Evolutionary conservation across 1,140 invertebrate genomes (phyloP), one percentile per base, ranked within the genome.

Genomic region (Leptopilina clavipes): DNA sequence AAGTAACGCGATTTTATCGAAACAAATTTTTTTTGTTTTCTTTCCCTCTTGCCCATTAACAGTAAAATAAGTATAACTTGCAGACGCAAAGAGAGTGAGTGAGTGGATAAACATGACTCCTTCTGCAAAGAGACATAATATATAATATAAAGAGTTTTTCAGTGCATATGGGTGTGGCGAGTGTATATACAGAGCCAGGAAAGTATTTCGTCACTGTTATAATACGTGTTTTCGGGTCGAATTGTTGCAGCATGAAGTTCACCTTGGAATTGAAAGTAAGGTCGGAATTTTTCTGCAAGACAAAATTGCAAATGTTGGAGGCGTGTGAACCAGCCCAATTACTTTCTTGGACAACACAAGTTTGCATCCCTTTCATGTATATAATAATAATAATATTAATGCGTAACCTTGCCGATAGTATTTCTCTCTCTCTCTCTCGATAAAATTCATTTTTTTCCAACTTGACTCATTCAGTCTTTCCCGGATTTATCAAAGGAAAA

Each of bases 261-360:
- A 52, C 48, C 48, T 52, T 52, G 48, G 48, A 52, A 52, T 52
- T 52, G 48, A 52, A 52, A 52, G 48, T 52, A 52, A 52, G 48
- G 48, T 52, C 48, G 48, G 48, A 52, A 52, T 52, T 52, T 52
- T 52, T 52, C 48, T 52, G 48, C 48, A 52, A 52, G 2, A 8
- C 14, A n/a, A 52, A 52, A 52, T 12, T 52, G 48, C 37, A 40
- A 31, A 40, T 52, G 48, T 52, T 52, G 48, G 48, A 52, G 48
- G 48, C 48, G 48, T 52, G 48, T 52, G 48, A 52, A 52, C 48
- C 48, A 52, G 48, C 48, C 48, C 48, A 52, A 52, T 52, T 52
- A 52, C 48, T 52, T 52, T 7, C n/a, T 52, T 17, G 48, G 48
- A 52, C 48, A 52, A 8, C 0, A 40, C 25, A 40, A 8, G 17